Base-by-base conservation (phyloP, 2,113 vertebrate species). In the Ploceus nigricollis region DNA sequence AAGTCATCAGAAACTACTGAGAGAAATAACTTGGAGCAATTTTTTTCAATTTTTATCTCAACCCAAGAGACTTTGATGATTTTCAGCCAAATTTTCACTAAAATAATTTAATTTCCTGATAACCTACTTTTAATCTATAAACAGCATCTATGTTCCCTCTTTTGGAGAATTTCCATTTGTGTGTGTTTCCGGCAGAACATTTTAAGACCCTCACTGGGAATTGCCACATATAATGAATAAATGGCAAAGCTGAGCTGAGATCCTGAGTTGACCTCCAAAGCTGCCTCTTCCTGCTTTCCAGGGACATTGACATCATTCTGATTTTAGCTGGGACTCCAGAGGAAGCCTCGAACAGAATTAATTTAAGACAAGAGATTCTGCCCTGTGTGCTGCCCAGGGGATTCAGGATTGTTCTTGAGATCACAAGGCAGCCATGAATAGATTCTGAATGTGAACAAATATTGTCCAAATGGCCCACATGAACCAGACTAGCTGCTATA, bases 71-170 rank as follows among this genome's bases (percentile, higher is more conserved):
- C n/a, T 37, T 40, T 7, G 5, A 75, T 60, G 33, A 82, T 79
- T 95, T 96, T 87, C 60, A 79, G 21, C 40, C 61, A 93, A 94
- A 91, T 65, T 82, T 80, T 79, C 65, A 53, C 45, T 65, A 87
- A 84, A 95, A 93, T 45, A 75, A 64, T 71, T 91, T 63, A 61
- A 90, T 92, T 94, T 93, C 87, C 89, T 82, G 18, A 66, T 88
- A 96, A 92, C 75, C 82, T 77, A 94, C 35, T 94, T 96, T 94
- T 78, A 64, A 57, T 60, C 64, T 94, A 92, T 80, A 84, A 93
- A 92, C 68, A 90, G 51, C 16, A 27, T 68, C 51, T 22, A 11
- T 44, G 30, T 70, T 87, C 47, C 71, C 17, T 86, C 79, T 81
- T 90, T 63, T 4, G 2, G 35, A 92, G 50, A 77, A 56, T 78